Conservation (phyloP, 2,888 invertebrate genomes). For the Tiliacea aurago region DNA sequence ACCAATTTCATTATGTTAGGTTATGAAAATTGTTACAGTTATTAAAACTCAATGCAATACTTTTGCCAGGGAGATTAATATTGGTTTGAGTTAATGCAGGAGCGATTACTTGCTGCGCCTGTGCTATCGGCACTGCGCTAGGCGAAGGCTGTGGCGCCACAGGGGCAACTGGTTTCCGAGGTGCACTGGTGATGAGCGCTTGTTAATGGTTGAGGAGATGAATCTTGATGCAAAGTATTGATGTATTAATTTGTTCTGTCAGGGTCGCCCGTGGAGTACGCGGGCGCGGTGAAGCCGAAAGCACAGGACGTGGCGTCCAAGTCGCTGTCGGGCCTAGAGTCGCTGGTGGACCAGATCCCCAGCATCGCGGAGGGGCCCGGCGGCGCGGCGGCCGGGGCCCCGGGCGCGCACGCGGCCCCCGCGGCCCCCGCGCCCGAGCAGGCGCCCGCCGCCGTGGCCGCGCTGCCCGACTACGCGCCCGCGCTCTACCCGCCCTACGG, state of each 20-base stretch:
- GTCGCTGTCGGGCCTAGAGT: slow-evolving; percentile 96
- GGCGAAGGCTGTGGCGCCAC: no score
- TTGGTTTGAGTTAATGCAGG: no score
- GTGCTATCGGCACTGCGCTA: no score
- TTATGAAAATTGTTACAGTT: no score
- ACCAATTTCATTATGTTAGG: no score
- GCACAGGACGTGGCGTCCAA: slow-evolving; percentile 95
- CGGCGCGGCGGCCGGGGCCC: slow-evolving; percentile 56
- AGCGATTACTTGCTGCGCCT: no score
- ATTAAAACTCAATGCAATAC: no score
- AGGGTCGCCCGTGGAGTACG: slow-evolving; percentile 85
- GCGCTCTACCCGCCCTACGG: slow-evolving; percentile 83
- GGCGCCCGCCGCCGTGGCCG: slow-evolving; percentile 68
- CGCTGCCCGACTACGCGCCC: slow-evolving; percentile 77
- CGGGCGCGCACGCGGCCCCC: slow-evolving; percentile 47
- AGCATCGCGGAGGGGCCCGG: slow-evolving; percentile 94
- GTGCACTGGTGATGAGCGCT: no score
- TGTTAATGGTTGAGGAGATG: no score
- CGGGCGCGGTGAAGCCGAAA: slow-evolving; percentile 84
- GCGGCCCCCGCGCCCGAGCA: slow-evolving; percentile 61
- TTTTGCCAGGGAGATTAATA: no score
- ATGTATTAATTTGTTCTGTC: slow-evolving; percentile 10
- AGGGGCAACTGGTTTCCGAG: no score
- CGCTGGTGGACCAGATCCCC: slow-evolving; percentile 97
- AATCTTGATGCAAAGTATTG: neutral